Evolutionary conservation across 1,140 invertebrate species (phyloP), one percentile per base, ranked within the genome.

Genomic region (Drosophila tropicalis): DNA sequence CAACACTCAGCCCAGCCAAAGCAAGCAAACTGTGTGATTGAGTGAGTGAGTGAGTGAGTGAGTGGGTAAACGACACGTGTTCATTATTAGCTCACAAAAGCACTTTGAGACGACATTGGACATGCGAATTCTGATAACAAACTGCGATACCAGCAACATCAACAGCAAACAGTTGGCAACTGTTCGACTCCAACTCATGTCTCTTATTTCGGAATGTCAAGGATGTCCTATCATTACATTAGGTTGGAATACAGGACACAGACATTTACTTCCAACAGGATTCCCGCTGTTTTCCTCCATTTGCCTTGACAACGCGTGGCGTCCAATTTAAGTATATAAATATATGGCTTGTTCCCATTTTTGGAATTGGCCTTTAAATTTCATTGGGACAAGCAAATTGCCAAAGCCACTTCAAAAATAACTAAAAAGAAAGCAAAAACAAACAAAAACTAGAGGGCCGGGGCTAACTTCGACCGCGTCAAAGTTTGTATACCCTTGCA

Each of bases 81-180:
- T 63, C 68, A 66, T 85, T 83, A 83, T 84, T 72, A 69, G 63
- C 41, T 34, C 36, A 41, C 9, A 40, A 34, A 29, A n/a, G 41
- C 41, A 40, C 61, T 56, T 56, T 22, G 60, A 13, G n/a, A 13
- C 19, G 29, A 32, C 61, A 62, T 36, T 58, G 56, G 10, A 58
- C 56, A 58, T 10, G 15, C 29, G 34, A 36, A 39, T 36, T 17
- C 56, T 58, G 56, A 4, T 36, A 58, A 36, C 29, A 32, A 29
- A 32, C 25, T n/a, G 25, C 17, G 67, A 47, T 70, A 39, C 39
- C 36, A 22, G 12, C 15, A 55, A 67, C 62, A 65, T 61, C 54
- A 65, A 62, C 78, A 44, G 72, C 25, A 0, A 47, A 3, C 44
- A 51, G 44, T 51, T 62, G 67, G 34, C 19, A 62, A 66, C 40